These are phyloP conservation scores for Stenchaetothrips biformis DNA, from an alignment of 2,888 invertebrate genomes.

Conservation along the genomic window DNA sequence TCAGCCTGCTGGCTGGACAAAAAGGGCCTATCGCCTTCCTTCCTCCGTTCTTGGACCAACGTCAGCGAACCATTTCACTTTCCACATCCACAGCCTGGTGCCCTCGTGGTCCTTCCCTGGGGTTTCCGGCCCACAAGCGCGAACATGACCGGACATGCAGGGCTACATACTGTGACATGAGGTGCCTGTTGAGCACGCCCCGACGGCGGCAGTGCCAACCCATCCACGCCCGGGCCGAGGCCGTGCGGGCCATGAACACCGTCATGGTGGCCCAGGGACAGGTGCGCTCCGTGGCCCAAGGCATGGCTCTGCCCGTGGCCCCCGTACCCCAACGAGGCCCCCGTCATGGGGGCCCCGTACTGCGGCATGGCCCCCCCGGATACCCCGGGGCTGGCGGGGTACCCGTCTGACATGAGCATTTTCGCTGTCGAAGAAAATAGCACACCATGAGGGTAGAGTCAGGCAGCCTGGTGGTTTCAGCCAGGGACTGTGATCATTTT, in stretches of 20 bases:
- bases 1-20: too few relatives aligned
- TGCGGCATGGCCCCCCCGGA: neutral
- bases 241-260: neutral
- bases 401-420: slow-evolving; percentile 3
- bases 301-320: neutral
- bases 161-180: slow-evolving; percentile 13
- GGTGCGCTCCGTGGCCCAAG: neutral
- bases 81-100: too few relatives aligned
- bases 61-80: too few relatives aligned
- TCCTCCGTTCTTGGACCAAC: too few relatives aligned
- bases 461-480: neutral
- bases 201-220: neutral
- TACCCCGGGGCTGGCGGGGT: neutral
- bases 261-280: neutral
- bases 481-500: too few relatives aligned
- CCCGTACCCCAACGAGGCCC: neutral
- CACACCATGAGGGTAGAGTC: neutral
- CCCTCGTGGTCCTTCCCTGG: too few relatives aligned
- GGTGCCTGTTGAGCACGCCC: slow-evolving; percentile 1
- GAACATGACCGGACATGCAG: too few relatives aligned
- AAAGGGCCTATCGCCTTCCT: too few relatives aligned
- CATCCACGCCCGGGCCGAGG: slow-evolving; percentile 2
- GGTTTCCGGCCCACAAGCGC: too few relatives aligned
- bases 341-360: neutral
- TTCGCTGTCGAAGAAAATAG: slow-evolving; percentile 10